Base-by-base conservation (phyloP, 92 coral and sea anemone species). In the Umimayanthus kanabou region DNA sequence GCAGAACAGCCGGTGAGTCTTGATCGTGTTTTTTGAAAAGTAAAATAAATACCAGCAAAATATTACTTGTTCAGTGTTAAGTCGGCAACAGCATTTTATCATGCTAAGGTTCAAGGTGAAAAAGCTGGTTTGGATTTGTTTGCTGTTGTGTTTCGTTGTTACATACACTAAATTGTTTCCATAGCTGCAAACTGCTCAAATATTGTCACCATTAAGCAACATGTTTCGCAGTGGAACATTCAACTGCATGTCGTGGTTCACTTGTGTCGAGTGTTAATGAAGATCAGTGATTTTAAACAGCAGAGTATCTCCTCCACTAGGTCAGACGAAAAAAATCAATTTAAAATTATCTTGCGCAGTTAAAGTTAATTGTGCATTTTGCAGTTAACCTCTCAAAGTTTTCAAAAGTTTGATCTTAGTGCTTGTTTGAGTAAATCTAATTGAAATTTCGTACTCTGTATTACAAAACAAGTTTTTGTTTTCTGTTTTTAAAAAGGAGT, bases 1-100 rank as follows among this genome's bases (percentile, higher is more conserved):
- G 75, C 85, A 0, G 95, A 91, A 58, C 97, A 96, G 69, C 94
- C 76, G 86, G 93, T 91, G 82, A 29, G 80, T 8, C 13, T 29
- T 18, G 69, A 61, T 61, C 25, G 22, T 61, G 69, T 61, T 23
- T 61, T 61, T 20, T 25, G 1, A 69, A 69, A 20, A 66, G 4
- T 22, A 22, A 15, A 67, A 67, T 9, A 69, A 5, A 13, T 33
- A 33, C 37, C 23, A 33, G 40, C 1, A 72, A 70, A 72, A 13
- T 15, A 5, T 9, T 33, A 5, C 76, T 5, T 4, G 40, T 72
- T 61, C n/a, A 16, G 3, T 61, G 26, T 61, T 20, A 6, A 61
- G 15, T 61, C 9, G 69, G 25, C 69, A 61, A 61, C 8, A 0
- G 26, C 4, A 20, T 61, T 11, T 25, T 20, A 61, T 22, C 15